Percentiles rank a stretch among this genome's conserved stretches.
These are phyloP conservation scores for Mixornis gularis DNA, from an alignment of 2,113 vertebrate genomes.

Conservation along the genomic window DNA sequence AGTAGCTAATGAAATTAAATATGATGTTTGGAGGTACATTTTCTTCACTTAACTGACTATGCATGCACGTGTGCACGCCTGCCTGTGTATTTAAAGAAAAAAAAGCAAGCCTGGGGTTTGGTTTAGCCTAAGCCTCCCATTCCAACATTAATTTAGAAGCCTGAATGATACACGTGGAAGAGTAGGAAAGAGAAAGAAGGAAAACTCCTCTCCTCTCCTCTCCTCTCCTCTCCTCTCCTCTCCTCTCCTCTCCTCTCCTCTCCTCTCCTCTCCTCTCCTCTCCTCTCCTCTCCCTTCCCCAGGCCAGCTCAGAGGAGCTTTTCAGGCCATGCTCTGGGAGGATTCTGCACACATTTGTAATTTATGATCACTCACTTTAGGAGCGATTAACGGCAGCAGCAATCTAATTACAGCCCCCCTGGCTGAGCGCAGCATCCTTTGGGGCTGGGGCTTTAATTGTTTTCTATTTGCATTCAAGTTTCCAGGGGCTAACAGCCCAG, in stretches of 20 bases:
- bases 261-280: no score
- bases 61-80: accelerated
- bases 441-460: slow-evolving; percentile 48
- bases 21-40: slow-evolving; percentile 48
- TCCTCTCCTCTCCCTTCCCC: background rate
- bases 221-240: background rate
- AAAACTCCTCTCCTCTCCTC: background rate
- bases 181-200: background rate
- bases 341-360: slow-evolving; percentile 22
- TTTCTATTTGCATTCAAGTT: slow-evolving; percentile 60
- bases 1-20: slow-evolving; percentile 72
- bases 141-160: background rate
- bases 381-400: slow-evolving; percentile 50
- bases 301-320: background rate
- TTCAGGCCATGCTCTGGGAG: background rate
- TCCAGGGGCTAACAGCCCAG: slow-evolving; percentile 54
- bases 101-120: background rate
- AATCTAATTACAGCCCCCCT: slow-evolving; percentile 54
- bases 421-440: slow-evolving; percentile 15
- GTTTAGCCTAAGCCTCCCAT: slow-evolving; percentile 1
- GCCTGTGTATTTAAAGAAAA: background rate
- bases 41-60: slow-evolving; percentile 23
- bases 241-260: background rate
- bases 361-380: slow-evolving; percentile 53
- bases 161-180: background rate